Percentiles rank a stretch among this genome's conserved stretches.
phyloP scores from a whole-genome alignment of 2,113 vertebrate genomes.

The Damaliscus lunatus region DNA sequence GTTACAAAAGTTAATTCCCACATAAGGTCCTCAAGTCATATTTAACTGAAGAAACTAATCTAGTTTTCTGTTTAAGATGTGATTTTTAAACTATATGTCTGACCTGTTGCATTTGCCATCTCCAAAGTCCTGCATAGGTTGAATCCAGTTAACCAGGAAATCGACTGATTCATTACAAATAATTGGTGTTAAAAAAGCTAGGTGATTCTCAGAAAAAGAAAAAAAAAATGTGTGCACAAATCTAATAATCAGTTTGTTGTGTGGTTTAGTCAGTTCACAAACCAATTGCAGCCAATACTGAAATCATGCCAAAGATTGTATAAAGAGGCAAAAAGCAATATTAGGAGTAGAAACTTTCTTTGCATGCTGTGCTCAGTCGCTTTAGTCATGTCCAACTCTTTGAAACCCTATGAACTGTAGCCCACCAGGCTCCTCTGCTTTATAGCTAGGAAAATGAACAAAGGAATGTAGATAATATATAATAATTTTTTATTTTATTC shows the following conservation, averaged over 20 bases:
- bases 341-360: not conserved
- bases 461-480: not conserved
- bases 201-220: not conserved
- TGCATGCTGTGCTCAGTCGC: accelerated
- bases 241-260: not conserved
- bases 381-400: not conserved
- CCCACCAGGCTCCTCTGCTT: not conserved
- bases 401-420: not conserved
- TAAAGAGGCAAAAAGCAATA: not conserved
- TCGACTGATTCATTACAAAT: not conserved
- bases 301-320: not conserved
- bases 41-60: not conserved
- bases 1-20: not conserved
- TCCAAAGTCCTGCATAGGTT: not conserved
- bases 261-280: not conserved
- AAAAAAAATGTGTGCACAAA: not conserved
- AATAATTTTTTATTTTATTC: not conserved
- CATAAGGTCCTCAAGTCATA: not conserved
- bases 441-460: not conserved
- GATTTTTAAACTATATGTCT: not conserved
- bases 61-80: not conserved
- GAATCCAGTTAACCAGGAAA: not conserved
- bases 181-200: not conserved
- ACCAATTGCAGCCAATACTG: not conserved
- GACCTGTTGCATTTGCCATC: not conserved